Base-by-base conservation (phyloP, 1,140 invertebrate species). In the Diabrotica virgifera region DNA sequence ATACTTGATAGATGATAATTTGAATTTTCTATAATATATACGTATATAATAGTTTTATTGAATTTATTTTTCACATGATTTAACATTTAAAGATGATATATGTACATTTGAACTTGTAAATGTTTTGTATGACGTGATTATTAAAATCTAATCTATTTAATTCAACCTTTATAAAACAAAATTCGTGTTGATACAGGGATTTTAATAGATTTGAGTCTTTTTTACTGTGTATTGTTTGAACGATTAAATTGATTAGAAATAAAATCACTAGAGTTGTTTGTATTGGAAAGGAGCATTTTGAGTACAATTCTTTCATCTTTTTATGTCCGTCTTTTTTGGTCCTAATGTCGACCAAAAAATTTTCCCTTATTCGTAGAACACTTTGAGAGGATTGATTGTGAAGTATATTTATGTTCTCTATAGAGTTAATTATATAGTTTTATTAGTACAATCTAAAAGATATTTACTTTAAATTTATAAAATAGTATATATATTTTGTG, bases 291-390 rank as follows among this genome's bases (percentile, higher is more conserved):
- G 40, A 46, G 40, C 40, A 46, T 46, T 46, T 46, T 46, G 40
- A 46, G 40, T 46, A 46, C 40, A 46, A 46, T 46, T 46, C n/a
- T 46, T 46, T 46, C 40, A 46, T 46, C 40, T 46, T 46, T 46
- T 46, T n/a, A 46, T 46, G 40, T 46, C 6, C 40, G 6, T 46
- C 40, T 46, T 10, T 10, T 46, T 46, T 10, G n/a, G n/a, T 46
- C 40, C 24, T 46, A n/a, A 46, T 10, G 40, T 46, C 2, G 40
- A 46, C 40, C n/a, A 10, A 46, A 24, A 2, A 24, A n/a, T n/a
- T 24, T 24, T 24, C 4, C 24, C 1, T 24, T 24, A 24, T 24
- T 24, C 24, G 24, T 24, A 24, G 24, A 24, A 24, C 24, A 24
- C 24, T 24, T 24, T 24, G 24, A 24, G 24, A 24, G 24, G 24